A percentile compares a stretch with the other conserved stretches of the same genome.
These are phyloP conservation scores for Eretmocerus hayati DNA, from an alignment of 2,888 invertebrate genomes.

Conservation along the genomic window DNA sequence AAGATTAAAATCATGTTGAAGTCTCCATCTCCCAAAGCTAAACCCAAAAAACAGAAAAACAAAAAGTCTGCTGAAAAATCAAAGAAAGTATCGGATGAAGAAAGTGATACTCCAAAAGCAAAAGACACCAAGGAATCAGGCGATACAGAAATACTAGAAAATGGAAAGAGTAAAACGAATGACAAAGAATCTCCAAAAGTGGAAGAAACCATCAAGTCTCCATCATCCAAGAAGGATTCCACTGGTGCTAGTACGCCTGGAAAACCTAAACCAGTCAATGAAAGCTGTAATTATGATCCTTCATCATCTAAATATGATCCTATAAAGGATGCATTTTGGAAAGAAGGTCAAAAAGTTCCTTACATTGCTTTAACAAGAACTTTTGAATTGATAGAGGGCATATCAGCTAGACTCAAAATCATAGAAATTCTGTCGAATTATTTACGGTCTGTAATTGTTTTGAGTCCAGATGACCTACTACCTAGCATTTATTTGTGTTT, in stretches of 20 bases:
- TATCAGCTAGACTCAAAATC: constrained; percentile 79
- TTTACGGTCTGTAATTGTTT: constrained; percentile 79
- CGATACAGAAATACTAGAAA: neutral
- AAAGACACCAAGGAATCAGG: constrained; percentile 5
- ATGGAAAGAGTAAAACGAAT: constrained; percentile 15
- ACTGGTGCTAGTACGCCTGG: constrained; percentile 19
- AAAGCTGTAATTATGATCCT: constrained; percentile 59
- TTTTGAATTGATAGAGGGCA: constrained; percentile 81
- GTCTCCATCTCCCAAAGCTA: neutral
- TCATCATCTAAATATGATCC: constrained; percentile 70
- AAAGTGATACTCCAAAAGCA: neutral
- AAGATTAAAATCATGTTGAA: neutral
- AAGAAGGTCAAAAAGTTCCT: constrained; percentile 69
- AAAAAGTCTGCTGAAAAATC: neutral
- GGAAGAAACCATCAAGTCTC: constrained; percentile 1
- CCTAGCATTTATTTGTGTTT: constrained; percentile 89
- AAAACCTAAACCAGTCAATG: constrained; percentile 27
- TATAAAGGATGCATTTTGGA: constrained; percentile 77
- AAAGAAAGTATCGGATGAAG: constrained; percentile 1
- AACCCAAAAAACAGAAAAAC: neutral
- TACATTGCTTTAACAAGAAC: constrained; percentile 88
- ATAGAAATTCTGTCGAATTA: constrained; percentile 88
- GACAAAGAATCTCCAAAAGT: constrained; percentile 15
- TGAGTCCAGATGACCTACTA: constrained; percentile 84
- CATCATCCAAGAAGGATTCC: constrained; percentile 21